Percentiles rank a stretch among this genome's conserved stretches.
Evolutionary conservation across 2,888 invertebrate species (phyloP).

Genomic region (Colletes collaris): DNA sequence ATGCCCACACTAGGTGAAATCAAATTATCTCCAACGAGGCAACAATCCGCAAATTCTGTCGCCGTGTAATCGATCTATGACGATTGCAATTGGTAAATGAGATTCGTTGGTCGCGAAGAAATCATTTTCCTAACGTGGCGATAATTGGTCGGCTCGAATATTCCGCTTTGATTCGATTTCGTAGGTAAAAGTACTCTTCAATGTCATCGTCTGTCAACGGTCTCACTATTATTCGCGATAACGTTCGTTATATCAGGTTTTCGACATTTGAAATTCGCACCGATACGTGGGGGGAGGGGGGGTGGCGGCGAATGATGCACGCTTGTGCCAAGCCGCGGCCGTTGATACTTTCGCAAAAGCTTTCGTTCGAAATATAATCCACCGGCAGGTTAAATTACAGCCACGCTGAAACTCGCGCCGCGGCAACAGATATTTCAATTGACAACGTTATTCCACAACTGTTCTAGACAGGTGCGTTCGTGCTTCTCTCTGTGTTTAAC

Average conservation of each 20-base stretch:
- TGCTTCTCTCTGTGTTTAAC: no score
- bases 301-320: conserved; percentile 53
- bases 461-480: conserved; percentile 35
- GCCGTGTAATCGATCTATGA: no score
- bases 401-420: conserved; percentile 36
- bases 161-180: conserved; percentile 59
- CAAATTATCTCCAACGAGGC: no score
- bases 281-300: conserved; percentile 18
- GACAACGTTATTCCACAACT: conserved; percentile 65
- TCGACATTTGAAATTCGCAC: conserved; percentile 71
- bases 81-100: no score
- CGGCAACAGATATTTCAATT: conserved; percentile 64
- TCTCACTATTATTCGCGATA: conserved; percentile 68
- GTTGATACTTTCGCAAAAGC: conserved; percentile 70
- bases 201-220: conserved; percentile 62
- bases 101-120: background rate
- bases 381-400: conserved; percentile 68
- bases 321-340: conserved; percentile 26
- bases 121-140: conserved; percentile 30
- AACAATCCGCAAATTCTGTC: no score
- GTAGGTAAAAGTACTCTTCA: conserved; percentile 50
- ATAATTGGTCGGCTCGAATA: conserved; percentile 48
- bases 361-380: conserved; percentile 70
- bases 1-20: no score
- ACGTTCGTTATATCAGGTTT: conserved; percentile 68